A percentile compares a stretch with the other conserved stretches of the same genome.
Conservation (phyloP, 2,888 invertebrate species). For the Congeria kusceri region DNA sequence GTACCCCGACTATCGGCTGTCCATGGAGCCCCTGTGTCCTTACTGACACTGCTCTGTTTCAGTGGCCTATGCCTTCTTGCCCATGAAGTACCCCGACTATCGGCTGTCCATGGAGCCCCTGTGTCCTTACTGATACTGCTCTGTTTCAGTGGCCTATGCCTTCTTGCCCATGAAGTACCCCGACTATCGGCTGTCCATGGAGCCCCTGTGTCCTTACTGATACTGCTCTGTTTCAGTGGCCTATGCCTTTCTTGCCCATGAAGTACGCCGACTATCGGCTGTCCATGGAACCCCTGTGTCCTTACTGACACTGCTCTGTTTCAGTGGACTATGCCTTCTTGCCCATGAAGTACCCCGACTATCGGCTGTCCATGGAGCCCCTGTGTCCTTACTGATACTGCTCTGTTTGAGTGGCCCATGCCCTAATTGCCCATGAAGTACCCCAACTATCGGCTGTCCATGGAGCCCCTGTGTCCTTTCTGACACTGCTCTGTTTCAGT, state of each 20-base stretch:
- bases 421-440: conserved; percentile 72
- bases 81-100: too few species aligned
- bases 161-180: conserved; percentile 75
- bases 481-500: too few species aligned
- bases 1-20: too few species aligned
- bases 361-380: conserved; percentile 73
- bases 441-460: conserved; percentile 74
- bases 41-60: too few species aligned
- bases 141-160: conserved; percentile 62
- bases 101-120: too few species aligned
- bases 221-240: conserved; percentile 47
- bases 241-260: conserved; percentile 61
- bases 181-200: conserved; percentile 74
- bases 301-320: conserved; percentile 84
- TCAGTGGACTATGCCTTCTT: conserved; percentile 59
- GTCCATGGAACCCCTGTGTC: conserved; percentile 72
- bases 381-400: too few species aligned
- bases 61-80: too few species aligned
- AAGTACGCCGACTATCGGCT: conserved; percentile 73
- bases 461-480: conserved; percentile 62
- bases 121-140: too few species aligned
- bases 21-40: too few species aligned
- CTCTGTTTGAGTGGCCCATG: conserved; percentile 52
- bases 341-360: conserved; percentile 77
- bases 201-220: conserved; percentile 75